Percentiles rank a stretch among this genome's conserved stretches.
phyloP scores from a whole-genome alignment of 64 coral and sea anemone genomes.

The Stichodactyla mertensii region DNA sequence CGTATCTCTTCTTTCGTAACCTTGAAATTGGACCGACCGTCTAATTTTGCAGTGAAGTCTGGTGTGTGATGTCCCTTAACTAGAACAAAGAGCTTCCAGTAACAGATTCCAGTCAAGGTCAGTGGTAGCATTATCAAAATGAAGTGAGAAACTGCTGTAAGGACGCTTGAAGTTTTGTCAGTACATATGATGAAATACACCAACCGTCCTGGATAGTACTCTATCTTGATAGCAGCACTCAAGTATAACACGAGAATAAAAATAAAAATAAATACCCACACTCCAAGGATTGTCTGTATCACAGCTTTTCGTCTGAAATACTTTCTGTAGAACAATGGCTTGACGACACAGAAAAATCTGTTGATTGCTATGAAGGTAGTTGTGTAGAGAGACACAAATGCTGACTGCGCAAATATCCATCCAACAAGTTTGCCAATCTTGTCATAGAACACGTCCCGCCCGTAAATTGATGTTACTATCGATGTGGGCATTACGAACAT shows the following conservation, averaged over 20 bases:
- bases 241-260: not conserved
- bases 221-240: not conserved
- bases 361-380: slow-evolving; percentile 35
- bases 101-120: not conserved
- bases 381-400: slow-evolving; percentile 27
- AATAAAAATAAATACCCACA: not conserved
- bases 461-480: slow-evolving; percentile 16
- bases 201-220: not conserved
- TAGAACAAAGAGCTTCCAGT: slow-evolving; percentile 20
- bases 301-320: not conserved
- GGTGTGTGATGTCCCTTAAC: slow-evolving; percentile 1
- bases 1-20: slow-evolving; percentile 6
- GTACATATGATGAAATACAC: not conserved
- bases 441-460: slow-evolving; percentile 18
- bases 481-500: slow-evolving; percentile 28
- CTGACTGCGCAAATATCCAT: slow-evolving; percentile 2
- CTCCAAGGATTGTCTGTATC: not conserved
- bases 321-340: slow-evolving; percentile 24
- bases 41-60: not conserved
- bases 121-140: not conserved
- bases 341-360: slow-evolving; percentile 43
- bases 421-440: slow-evolving; percentile 28
- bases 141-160: not conserved
- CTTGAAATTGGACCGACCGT: not conserved
- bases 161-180: not conserved